Evolutionary conservation across 2,797 vertebrate species (phyloP).

Genomic region (Falco peregrinus): DNA sequence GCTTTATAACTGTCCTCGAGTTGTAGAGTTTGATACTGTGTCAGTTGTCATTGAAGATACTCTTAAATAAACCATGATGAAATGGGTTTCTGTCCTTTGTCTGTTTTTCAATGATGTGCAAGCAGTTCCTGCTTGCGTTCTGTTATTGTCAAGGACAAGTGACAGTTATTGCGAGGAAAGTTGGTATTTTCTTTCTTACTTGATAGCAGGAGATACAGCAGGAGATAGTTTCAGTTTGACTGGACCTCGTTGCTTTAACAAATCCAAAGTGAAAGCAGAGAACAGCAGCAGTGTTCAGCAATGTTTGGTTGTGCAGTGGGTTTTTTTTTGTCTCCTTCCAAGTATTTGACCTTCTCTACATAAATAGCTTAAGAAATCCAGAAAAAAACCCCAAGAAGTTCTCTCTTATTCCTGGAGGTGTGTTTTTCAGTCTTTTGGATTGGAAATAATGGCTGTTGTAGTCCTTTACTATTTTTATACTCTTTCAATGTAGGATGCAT

Average conservation of each 20-base stretch:
- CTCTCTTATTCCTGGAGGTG: neutral
- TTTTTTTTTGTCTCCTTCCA: neutral
- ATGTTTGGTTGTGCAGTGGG: neutral
- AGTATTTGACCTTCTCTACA: neutral
- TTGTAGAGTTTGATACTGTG: no score
- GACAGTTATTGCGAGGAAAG: neutral
- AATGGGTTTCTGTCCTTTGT: neutral
- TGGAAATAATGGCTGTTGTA: neutral
- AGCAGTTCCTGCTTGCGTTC: neutral
- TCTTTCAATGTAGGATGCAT: no score
- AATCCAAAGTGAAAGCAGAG: neutral
- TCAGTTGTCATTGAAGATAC: neutral
- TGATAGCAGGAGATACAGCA: neutral
- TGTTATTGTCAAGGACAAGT: neutral
- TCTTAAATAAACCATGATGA: neutral
- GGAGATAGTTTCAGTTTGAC: neutral
- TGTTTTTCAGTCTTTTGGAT: neutral
- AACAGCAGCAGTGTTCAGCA: neutral
- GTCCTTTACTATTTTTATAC: neutral
- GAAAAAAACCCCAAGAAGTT: neutral
- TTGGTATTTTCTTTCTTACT: neutral
- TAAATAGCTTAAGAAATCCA: neutral
- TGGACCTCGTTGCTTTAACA: constrained; percentile 6
- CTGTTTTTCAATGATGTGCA: neutral
- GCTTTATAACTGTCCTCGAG: no score